Percentiles rank a stretch among this genome's conserved stretches.
phyloP scores from a whole-genome alignment of 2,113 vertebrate species.

The Ameiurus melas region DNA sequence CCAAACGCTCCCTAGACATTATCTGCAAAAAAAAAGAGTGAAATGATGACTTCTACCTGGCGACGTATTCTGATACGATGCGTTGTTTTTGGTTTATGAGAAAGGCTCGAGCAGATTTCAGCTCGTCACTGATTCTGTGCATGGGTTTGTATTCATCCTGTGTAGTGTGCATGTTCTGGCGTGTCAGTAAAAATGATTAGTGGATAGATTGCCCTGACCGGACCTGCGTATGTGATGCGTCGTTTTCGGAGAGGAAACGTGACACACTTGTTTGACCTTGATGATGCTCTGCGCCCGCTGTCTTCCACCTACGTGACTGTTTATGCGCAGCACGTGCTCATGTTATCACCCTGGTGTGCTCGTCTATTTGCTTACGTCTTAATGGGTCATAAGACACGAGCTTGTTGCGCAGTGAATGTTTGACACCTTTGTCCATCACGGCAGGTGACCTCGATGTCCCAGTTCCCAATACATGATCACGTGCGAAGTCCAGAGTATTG shows the following conservation, averaged over 20 bases:
- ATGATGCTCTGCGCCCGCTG: constrained; percentile 43
- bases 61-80: not conserved
- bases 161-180: not conserved
- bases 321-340: constrained; percentile 47
- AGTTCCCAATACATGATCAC: not conserved
- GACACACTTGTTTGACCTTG: constrained; percentile 55
- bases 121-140: not conserved
- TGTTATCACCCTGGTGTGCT: constrained; percentile 35
- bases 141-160: constrained; percentile 15
- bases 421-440: not conserved
- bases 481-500: not conserved
- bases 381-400: constrained; percentile 7
- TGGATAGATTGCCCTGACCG: not conserved
- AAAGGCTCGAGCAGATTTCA: not conserved
- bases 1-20: not conserved
- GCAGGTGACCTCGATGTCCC: not conserved
- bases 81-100: not conserved
- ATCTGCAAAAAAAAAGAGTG: not conserved
- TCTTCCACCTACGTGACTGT: not conserved
- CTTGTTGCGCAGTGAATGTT: not conserved
- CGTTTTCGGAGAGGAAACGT: constrained; percentile 30
- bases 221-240: not conserved
- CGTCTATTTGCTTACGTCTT: constrained; percentile 8
- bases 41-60: not conserved
- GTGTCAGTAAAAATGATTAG: not conserved